Evolutionary conservation across 2,797 vertebrate genomes (phyloP).

Genomic region (Xenopus petersii): DNA sequence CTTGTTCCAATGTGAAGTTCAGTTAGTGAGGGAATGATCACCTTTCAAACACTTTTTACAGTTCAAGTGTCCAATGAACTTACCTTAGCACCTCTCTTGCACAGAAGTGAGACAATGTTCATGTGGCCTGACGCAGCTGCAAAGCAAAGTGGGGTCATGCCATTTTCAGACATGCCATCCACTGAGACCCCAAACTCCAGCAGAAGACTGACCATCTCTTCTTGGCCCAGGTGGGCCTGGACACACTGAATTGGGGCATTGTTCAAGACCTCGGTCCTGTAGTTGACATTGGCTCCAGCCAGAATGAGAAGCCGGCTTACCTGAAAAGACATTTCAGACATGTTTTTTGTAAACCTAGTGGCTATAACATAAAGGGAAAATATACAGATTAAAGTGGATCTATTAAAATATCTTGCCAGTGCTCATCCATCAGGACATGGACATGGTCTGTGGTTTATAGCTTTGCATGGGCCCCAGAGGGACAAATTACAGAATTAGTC

Average conservation of each 20-base stretch:
- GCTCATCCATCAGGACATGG: too few species aligned
- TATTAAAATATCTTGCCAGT: too few species aligned
- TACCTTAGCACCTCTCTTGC: conserved; percentile 85
- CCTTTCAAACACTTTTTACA: too few species aligned
- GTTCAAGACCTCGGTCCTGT: conserved; percentile 92
- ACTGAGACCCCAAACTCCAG: conserved; percentile 86
- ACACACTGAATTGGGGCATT: conserved; percentile 92
- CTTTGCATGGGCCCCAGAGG: too few species aligned
- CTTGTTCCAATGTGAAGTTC: too few species aligned
- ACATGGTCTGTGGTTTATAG: too few species aligned
- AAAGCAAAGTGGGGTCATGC: conserved; percentile 87
- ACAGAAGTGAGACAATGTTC: conserved; percentile 80
- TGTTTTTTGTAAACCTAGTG: too few species aligned
- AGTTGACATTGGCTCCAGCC: conserved; percentile 93
- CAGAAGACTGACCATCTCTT: conserved; percentile 84
- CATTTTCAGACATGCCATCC: conserved; percentile 84
- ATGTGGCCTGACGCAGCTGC: conserved; percentile 88
- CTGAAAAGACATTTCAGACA: conserved; percentile 59
- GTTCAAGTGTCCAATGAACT: too few species aligned
- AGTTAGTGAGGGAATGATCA: too few species aligned
- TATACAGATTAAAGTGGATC: too few species aligned
- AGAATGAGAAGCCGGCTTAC: conserved; percentile 95
- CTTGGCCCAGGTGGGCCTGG: conserved; percentile 91
- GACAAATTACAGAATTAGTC: too few species aligned
- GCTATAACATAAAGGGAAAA: too few species aligned